A percentile compares a stretch with the other conserved stretches of the same genome.
Conservation (phyloP, 1,140 invertebrate genomes). For the Drosophila grimshawi region DNA sequence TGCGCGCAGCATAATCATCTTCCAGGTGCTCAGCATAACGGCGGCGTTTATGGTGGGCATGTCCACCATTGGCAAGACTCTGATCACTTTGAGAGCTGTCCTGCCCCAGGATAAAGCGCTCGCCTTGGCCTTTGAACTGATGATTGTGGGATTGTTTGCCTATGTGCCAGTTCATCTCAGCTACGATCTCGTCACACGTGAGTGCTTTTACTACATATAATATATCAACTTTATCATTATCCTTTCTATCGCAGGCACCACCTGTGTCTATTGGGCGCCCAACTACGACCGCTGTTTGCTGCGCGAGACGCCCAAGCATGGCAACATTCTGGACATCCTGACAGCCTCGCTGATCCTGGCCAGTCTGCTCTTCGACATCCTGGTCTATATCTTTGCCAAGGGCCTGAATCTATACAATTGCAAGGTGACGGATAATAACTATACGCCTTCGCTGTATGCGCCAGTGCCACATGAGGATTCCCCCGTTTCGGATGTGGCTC, state of each 20-base stretch:
- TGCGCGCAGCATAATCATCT: slow-evolving; percentile 85
- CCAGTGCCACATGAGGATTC: slow-evolving; percentile 73
- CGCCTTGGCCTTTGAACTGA: slow-evolving; percentile 86
- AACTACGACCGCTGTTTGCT: slow-evolving; percentile 72
- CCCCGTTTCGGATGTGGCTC: slow-evolving; percentile 1
- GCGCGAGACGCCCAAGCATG: slow-evolving; percentile 77
- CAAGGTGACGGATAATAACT: slow-evolving; percentile 79
- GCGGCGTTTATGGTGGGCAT: slow-evolving; percentile 84
- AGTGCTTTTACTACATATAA: slow-evolving; percentile 24
- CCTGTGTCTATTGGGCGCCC: slow-evolving; percentile 82
- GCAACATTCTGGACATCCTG: slow-evolving; percentile 80
- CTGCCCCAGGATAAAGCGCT: slow-evolving; percentile 86
- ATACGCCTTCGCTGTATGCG: slow-evolving; percentile 75
- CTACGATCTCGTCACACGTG: slow-evolving; percentile 86
- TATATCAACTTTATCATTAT: neutral
- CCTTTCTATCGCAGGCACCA: slow-evolving; percentile 59
- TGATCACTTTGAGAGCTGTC: slow-evolving; percentile 86
- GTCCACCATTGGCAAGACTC: slow-evolving; percentile 86
- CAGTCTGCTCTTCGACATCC: slow-evolving; percentile 76
- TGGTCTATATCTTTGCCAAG: slow-evolving; percentile 74
- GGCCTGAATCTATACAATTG: slow-evolving; percentile 79
- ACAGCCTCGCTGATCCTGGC: slow-evolving; percentile 70
- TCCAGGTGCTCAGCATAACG: slow-evolving; percentile 85
- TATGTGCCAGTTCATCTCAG: slow-evolving; percentile 86
- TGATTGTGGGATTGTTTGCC: slow-evolving; percentile 85